Percentiles rank a stretch among this genome's conserved stretches.
Evolutionary conservation across 2,797 vertebrate genomes (phyloP).

Genomic region (Bradypodion pumilum): DNA sequence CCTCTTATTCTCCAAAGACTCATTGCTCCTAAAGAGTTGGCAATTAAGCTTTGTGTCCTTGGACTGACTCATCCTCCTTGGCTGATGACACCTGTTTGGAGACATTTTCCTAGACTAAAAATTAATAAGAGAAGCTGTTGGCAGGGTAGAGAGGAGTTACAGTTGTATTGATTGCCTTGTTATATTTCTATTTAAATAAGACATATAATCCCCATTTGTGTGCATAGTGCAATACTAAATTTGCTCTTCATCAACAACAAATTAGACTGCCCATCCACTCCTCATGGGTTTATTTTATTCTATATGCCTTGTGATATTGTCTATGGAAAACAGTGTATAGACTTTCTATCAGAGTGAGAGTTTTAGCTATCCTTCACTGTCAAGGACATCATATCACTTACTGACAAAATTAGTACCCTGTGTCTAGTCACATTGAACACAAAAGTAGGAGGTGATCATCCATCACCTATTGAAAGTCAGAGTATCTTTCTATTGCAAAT

Average conservation of each 20-base stretch:
- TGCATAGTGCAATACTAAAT: neutral
- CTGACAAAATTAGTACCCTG: neutral
- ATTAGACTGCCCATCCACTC: neutral
- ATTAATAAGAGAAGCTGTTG: neutral
- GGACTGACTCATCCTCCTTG: neutral
- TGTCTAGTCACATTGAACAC: neutral
- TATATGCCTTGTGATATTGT: neutral
- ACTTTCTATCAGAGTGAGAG: neutral
- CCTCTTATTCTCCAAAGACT: conserved; percentile 56
- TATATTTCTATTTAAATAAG: neutral
- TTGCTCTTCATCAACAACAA: neutral
- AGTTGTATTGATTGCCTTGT: neutral
- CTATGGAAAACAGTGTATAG: neutral
- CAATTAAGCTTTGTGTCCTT: neutral
- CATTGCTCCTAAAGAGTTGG: conserved; percentile 37
- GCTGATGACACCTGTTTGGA: neutral
- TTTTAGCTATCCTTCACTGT: neutral
- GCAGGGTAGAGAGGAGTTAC: neutral
- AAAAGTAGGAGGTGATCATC: neutral
- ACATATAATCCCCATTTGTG: neutral
- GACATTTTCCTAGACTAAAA: neutral
- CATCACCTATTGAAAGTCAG: neutral
- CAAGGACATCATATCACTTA: neutral
- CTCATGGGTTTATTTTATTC: neutral
- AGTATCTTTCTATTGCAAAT: neutral